phyloP scores from a whole-genome alignment of 1,140 invertebrate species.

The Drosophila kikkawai region DNA sequence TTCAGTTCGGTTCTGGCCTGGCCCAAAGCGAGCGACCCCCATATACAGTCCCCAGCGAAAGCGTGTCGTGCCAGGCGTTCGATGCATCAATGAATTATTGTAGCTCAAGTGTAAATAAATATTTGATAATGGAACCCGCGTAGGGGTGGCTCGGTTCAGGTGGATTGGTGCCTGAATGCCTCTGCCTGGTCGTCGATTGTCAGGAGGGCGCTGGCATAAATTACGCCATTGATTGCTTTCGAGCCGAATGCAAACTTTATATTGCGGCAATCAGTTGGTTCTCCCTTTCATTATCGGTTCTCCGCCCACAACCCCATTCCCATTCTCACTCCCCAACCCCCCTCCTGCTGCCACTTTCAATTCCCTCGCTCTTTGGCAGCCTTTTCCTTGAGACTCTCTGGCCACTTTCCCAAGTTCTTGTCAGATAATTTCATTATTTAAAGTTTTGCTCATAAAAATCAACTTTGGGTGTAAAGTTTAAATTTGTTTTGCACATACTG shows the following conservation, averaged over 20 bases:
- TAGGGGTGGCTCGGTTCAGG: slow-evolving; percentile 20
- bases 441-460: slow-evolving; percentile 82
- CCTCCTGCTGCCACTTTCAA: neutral
- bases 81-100: slow-evolving; percentile 82
- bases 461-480: slow-evolving; percentile 83
- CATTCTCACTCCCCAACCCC: neutral
- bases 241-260: slow-evolving; percentile 54
- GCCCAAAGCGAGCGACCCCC: slow-evolving; percentile 47
- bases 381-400: slow-evolving; percentile 30
- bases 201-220: slow-evolving; percentile 53
- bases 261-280: slow-evolving; percentile 56
- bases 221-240: slow-evolving; percentile 72
- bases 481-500: slow-evolving; percentile 80
- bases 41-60: slow-evolving; percentile 26
- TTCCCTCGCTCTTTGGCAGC: slow-evolving; percentile 11
- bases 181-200: neutral
- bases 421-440: slow-evolving; percentile 83
- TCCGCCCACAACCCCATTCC: neutral
- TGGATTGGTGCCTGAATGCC: neutral
- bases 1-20: slow-evolving; percentile 23
- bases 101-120: slow-evolving; percentile 82
- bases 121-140: slow-evolving; percentile 71
- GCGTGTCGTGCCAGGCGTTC: slow-evolving; percentile 73
- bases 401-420: slow-evolving; percentile 69
- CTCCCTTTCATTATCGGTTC: slow-evolving; percentile 21